A percentile compares a stretch with the other conserved stretches of the same genome.
Conservation (phyloP, 1,140 invertebrate genomes). For the Atta colombica region DNA sequence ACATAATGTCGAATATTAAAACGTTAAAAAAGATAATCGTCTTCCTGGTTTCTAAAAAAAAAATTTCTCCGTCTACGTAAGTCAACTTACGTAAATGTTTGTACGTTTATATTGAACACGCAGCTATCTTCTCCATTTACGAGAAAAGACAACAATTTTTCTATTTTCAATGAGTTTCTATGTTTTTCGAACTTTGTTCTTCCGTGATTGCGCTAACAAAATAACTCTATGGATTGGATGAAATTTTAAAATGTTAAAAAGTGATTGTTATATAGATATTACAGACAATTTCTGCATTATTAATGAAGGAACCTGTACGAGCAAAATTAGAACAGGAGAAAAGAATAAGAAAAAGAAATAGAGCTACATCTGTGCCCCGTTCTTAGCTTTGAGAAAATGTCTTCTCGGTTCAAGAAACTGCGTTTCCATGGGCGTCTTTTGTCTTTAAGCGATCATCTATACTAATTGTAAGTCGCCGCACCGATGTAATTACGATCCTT, state of each 20-base stretch:
- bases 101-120: not conserved
- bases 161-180: constrained; percentile 33
- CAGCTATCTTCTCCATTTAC: not conserved
- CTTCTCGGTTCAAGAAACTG: constrained; percentile 14
- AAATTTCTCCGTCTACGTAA: not conserved
- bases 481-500: constrained; percentile 49
- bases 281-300: constrained; percentile 64
- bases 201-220: constrained; percentile 62
- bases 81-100: constrained; percentile 15
- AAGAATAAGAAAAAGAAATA: constrained; percentile 23
- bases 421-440: not conserved
- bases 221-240: constrained; percentile 53
- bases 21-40: constrained; percentile 19
- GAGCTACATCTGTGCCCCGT: not conserved
- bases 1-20: constrained; percentile 28
- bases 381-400: not conserved
- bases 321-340: not conserved
- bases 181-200: constrained; percentile 11
- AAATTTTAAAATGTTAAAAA: constrained; percentile 60
- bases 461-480: constrained; percentile 18
- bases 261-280: constrained; percentile 36
- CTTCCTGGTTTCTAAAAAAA: not conserved
- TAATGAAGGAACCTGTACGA: constrained; percentile 43
- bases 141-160: not conserved
- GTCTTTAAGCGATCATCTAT: constrained; percentile 45